Evolutionary conservation across 2,888 invertebrate genomes (phyloP).

Genomic region (Subacronicta megacephala): DNA sequence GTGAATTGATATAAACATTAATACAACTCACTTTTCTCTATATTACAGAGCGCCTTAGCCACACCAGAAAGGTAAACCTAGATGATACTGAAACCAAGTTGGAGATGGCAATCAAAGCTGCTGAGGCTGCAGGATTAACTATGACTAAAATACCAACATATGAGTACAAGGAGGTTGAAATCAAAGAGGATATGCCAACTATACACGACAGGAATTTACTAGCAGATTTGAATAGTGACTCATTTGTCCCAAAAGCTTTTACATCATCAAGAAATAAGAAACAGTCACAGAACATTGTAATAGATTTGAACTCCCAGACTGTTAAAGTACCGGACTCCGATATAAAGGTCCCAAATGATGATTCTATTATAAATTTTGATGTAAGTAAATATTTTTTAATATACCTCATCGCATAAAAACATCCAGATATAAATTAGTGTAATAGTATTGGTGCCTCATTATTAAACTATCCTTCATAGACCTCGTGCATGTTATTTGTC

Average conservation of each 20-base stretch:
- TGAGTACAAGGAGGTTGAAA: slow-evolving; percentile 82
- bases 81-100: slow-evolving; percentile 85
- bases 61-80: slow-evolving; percentile 66
- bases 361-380: slow-evolving; percentile 91
- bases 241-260: slow-evolving; percentile 91
- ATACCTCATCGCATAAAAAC: no score
- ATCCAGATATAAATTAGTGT: not conserved
- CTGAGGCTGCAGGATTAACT: slow-evolving; percentile 85
- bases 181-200: slow-evolving; percentile 87
- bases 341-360: slow-evolving; percentile 83
- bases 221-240: slow-evolving; percentile 92
- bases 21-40: not conserved
- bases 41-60: slow-evolving; percentile 67
- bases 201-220: slow-evolving; percentile 89
- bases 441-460: no score
- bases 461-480: no score
- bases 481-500: no score
- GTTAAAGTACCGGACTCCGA: slow-evolving; percentile 91
- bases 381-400: slow-evolving; percentile 80
- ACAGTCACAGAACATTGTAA: slow-evolving; percentile 92
- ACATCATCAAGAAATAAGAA: slow-evolving; percentile 90
- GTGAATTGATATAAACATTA: not conserved
- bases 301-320: slow-evolving; percentile 92
- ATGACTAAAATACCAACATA: slow-evolving; percentile 87
- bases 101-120: slow-evolving; percentile 86